Evolutionary conservation across 2,888 invertebrate species (phyloP).

Genomic region (Tyria jacobaeae): DNA sequence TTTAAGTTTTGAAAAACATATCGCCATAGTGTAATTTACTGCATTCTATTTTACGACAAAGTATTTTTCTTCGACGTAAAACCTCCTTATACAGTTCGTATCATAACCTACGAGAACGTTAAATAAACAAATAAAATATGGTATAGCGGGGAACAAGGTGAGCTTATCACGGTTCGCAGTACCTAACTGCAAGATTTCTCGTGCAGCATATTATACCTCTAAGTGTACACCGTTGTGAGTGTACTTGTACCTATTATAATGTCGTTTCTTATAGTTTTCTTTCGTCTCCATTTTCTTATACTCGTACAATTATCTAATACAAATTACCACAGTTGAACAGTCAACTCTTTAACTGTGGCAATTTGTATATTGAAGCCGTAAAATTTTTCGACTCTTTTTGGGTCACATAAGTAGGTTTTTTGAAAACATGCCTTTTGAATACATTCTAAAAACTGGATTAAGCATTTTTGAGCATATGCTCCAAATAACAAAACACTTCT

Average conservation of each 20-base stretch:
- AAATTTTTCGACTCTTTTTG: no score
- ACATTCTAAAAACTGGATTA: no score
- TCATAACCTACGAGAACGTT: conserved; percentile 38
- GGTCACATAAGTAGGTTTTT: no score
- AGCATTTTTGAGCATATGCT: no score
- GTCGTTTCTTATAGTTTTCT: neutral
- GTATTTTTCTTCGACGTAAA: conserved; percentile 36
- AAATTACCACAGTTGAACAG: no score
- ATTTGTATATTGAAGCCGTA: no score
- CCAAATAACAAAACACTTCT: no score
- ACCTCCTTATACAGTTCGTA: conserved; percentile 23
- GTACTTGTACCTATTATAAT: neutral
- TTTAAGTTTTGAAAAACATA: conserved; percentile 22
- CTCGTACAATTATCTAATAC: no score
- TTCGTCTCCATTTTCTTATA: no score
- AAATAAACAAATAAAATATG: conserved; percentile 44
- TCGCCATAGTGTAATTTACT: conserved; percentile 27
- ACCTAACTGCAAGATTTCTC: conserved; percentile 31
- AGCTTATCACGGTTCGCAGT: conserved; percentile 32
- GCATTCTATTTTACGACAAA: conserved; percentile 44
- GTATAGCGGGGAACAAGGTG: conserved; percentile 30
- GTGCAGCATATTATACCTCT: conserved; percentile 13
- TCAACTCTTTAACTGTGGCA: no score
- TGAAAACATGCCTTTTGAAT: no score
- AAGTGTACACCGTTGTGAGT: conserved; percentile 1